A percentile compares a stretch with the other conserved stretches of the same genome.
Conservation (phyloP, 2,797 vertebrate species). For the Meda fulgida region DNA sequence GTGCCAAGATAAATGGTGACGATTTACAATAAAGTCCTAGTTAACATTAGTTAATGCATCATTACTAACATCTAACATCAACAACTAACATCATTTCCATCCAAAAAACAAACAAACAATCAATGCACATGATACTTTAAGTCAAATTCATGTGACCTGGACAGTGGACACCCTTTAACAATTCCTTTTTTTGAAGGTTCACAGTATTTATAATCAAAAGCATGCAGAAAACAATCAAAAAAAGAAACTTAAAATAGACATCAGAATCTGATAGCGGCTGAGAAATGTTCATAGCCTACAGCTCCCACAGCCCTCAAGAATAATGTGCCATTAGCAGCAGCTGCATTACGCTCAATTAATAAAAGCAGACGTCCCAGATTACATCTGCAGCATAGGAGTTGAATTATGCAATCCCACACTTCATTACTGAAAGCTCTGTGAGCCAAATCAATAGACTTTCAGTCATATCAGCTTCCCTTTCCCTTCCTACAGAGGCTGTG, state of each 20-base stretch:
- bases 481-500: background rate
- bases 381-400: background rate
- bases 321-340: slow-evolving; percentile 12
- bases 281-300: background rate
- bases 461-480: slow-evolving; percentile 31
- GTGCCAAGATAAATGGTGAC: background rate
- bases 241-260: slow-evolving; percentile 29
- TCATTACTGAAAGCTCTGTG: slow-evolving; percentile 31
- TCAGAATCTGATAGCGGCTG: slow-evolving; percentile 36
- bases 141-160: background rate
- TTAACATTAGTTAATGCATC: too few species aligned
- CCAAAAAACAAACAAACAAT: background rate
- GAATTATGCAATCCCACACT: slow-evolving; percentile 25
- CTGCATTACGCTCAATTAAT: slow-evolving; percentile 40
- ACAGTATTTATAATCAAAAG: background rate
- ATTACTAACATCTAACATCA: too few species aligned
- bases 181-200: background rate
- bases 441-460: slow-evolving; percentile 44
- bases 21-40: too few species aligned
- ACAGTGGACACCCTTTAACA: background rate
- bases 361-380: slow-evolving; percentile 41
- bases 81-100: too few species aligned
- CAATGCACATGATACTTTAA: background rate
- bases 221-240: slow-evolving; percentile 4
- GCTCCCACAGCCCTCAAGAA: slow-evolving; percentile 29